Evolutionary conservation across 2,888 invertebrate species (phyloP), one percentile per base, ranked within the genome.

Genomic region (Andrena camellia): DNA sequence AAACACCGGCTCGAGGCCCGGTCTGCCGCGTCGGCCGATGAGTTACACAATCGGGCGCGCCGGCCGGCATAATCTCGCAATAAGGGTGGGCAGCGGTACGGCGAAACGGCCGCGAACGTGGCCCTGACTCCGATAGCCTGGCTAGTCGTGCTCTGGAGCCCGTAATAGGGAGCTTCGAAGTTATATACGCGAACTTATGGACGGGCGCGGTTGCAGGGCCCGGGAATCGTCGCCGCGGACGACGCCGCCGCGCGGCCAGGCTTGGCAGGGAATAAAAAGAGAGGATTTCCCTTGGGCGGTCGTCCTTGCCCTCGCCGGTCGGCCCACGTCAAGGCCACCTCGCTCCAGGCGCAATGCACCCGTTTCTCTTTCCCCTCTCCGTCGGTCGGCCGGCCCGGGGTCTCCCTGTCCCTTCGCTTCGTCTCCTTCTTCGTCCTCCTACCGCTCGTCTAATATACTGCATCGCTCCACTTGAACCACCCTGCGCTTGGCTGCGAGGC

Each of bases 271-370:
- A 84, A 88, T 76, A 90, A 90, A 83, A 88, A 90, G 89, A 91
- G 88, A 91, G 90, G 83, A 88, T 88, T 86, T 91, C 86, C 90
- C 90, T 89, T 84, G 88, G 90, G 92, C 92, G 89, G 92, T 93
- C 94, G 94, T 91, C 94, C 94, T 94, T 94, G 94, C 93, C 93
- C 93, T 93, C 93, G 90, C 92, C 89, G 88, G 89, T 88, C 91
- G 91, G 89, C 89, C 91, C 90, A 89, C 93, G 90, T 92, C 93
- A 94, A 93, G 93, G 93, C 92, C 93, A 93, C 88, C 89, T 89
- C 85, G 90, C 92, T 90, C 81, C 90, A 91, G 90, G 93, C 94
- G 86, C 93, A 93, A 90, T 93, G 94, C 92, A 93, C 93, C 90
- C 92, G 90, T 87, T 80, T 78, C 78, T 78, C 81, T 78, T 48